These are phyloP conservation scores for Elaeidobius kamerunicus DNA, from an alignment of 2,888 invertebrate species.

Conservation along the genomic window DNA sequence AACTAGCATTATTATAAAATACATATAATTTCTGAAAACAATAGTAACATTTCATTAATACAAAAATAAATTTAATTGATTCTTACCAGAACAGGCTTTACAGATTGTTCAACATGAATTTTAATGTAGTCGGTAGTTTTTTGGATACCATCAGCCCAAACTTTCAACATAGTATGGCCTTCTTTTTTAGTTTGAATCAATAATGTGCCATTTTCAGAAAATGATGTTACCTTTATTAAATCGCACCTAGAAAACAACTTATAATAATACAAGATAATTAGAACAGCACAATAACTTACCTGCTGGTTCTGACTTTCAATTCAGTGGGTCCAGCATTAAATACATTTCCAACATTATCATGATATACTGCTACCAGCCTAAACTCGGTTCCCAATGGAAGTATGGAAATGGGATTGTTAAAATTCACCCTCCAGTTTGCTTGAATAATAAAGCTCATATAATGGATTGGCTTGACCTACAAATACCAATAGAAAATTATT, in stretches of 20 bases:
- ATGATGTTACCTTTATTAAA: constrained; percentile 46
- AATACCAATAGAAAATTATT: neutral
- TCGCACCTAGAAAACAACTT: constrained; percentile 39
- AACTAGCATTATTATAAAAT: too few species aligned
- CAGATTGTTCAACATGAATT: constrained; percentile 46
- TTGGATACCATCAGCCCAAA: constrained; percentile 47
- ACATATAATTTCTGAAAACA: too few species aligned
- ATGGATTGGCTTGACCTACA: constrained; percentile 46
- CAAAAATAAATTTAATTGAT: too few species aligned
- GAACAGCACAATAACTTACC: constrained; percentile 34
- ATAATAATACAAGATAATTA: neutral
- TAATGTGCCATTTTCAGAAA: constrained; percentile 52
- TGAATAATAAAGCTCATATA: constrained; percentile 49
- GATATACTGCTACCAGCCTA: constrained; percentile 21
- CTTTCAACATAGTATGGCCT: constrained; percentile 55
- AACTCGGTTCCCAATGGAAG: constrained; percentile 56
- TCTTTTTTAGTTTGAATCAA: constrained; percentile 49
- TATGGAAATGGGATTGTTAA: constrained; percentile 36
- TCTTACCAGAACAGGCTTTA: constrained; percentile 43
- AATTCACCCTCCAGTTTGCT: constrained; percentile 44
- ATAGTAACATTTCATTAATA: too few species aligned
- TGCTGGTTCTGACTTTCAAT: constrained; percentile 52
- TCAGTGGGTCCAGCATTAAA: constrained; percentile 54
- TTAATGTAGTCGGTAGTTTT: constrained; percentile 49
- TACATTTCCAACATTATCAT: constrained; percentile 48